phyloP scores from a whole-genome alignment of 2,888 invertebrate species.

The Luperina testacea region DNA sequence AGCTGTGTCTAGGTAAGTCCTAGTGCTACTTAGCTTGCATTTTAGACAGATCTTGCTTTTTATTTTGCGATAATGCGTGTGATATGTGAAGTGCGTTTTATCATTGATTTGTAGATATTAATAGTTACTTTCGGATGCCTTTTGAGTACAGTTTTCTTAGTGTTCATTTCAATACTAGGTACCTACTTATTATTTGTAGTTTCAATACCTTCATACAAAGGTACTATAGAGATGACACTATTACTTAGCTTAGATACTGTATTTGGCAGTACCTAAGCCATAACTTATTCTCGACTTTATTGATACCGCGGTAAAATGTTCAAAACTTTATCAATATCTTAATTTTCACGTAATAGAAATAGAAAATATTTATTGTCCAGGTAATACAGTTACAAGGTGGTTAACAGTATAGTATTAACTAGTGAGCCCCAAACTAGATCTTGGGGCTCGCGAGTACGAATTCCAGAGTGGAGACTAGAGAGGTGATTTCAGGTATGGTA shows the following conservation, averaged over 20 bases:
- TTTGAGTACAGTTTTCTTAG: background rate
- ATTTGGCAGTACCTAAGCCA: constrained; percentile 11
- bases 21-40: background rate
- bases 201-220: background rate
- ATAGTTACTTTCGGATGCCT: background rate
- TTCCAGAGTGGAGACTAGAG: too few species aligned
- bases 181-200: background rate
- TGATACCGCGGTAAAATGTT: too few species aligned
- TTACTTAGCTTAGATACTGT: background rate
- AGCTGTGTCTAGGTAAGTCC: constrained; percentile 78
- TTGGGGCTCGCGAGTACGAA: too few species aligned
- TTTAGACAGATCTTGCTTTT: background rate
- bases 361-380: too few species aligned
- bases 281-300: background rate
- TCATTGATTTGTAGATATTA: background rate
- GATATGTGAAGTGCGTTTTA: background rate
- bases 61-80: background rate
- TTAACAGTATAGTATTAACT: too few species aligned
- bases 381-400: too few species aligned
- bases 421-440: too few species aligned
- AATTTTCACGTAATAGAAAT: too few species aligned
- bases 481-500: too few species aligned
- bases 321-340: background rate
- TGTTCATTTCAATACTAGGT: background rate
- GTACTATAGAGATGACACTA: background rate